Percentiles rank a stretch among this genome's conserved stretches.
phyloP scores from a whole-genome alignment of 2,113 vertebrate genomes.

The Hemiprocne comata region DNA sequence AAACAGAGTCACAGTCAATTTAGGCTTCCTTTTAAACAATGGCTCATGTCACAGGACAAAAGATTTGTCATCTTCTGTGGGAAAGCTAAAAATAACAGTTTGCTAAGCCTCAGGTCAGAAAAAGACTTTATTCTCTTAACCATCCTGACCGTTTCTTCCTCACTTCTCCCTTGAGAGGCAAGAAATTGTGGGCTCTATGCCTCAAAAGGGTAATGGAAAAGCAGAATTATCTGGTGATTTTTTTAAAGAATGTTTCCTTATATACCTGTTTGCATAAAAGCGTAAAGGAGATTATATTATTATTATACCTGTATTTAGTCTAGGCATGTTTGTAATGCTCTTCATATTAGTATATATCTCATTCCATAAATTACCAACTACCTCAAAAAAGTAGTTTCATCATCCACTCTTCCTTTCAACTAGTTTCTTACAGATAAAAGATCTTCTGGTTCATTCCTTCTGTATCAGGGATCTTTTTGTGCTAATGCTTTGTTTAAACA shows the following conservation, averaged over 20 bases:
- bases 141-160: not conserved
- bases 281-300: not conserved
- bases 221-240: not conserved
- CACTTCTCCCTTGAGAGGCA: not conserved
- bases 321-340: not conserved
- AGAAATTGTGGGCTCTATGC: not conserved
- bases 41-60: not conserved
- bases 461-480: slow-evolving; percentile 32
- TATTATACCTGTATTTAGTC: slow-evolving; percentile 6
- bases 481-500: slow-evolving; percentile 37
- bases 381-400: slow-evolving; percentile 12
- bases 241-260: not conserved
- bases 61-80: not conserved
- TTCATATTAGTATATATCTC: not conserved
- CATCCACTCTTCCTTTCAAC: slow-evolving; percentile 33
- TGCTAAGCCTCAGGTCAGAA: not conserved
- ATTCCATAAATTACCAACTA: not conserved
- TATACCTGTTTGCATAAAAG: not conserved
- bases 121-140: not conserved
- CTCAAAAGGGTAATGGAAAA: not conserved
- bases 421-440: slow-evolving; percentile 50
- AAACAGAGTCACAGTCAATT: not conserved
- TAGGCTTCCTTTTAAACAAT: slow-evolving; percentile 27
- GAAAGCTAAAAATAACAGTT: slow-evolving; percentile 22
- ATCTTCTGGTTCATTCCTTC: slow-evolving; percentile 14